phyloP scores from a whole-genome alignment of 2,113 vertebrate genomes.

The Calidris pygmaea region DNA sequence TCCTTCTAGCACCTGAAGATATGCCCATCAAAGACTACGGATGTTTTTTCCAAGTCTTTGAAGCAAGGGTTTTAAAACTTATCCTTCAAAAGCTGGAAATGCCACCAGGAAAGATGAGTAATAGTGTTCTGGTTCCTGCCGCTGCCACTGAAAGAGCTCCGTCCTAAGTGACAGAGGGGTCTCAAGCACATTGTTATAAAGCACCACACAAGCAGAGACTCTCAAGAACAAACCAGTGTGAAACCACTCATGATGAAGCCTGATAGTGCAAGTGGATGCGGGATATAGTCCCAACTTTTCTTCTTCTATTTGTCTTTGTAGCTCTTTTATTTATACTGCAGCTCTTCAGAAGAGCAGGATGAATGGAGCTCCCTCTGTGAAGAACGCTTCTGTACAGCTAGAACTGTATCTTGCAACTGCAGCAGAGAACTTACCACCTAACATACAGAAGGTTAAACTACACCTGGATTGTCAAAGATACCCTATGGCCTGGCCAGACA shows the following conservation, averaged over 20 bases:
- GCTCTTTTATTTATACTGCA: not conserved
- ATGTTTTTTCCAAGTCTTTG: not conserved
- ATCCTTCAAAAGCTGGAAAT: not conserved
- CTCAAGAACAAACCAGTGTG: not conserved
- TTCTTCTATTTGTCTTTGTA: not conserved
- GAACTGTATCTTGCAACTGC: not conserved
- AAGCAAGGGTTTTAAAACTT: not conserved
- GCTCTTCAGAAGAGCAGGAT: not conserved
- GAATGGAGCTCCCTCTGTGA: not conserved
- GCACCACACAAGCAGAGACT: not conserved
- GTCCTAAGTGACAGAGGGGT: not conserved
- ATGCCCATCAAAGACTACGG: not conserved
- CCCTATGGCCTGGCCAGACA: not conserved
- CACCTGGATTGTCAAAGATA: not conserved
- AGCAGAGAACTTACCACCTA: not conserved
- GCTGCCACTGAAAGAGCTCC: not conserved
- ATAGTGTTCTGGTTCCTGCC: not conserved
- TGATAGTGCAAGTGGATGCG: not conserved
- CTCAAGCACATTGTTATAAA: not conserved
- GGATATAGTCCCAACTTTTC: not conserved
- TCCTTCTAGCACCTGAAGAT: not conserved
- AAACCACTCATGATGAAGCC: not conserved
- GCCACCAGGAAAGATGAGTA: not conserved
- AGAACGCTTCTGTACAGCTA: not conserved
- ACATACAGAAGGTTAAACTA: not conserved